Evolutionary conservation across 2,113 vertebrate species (phyloP), one percentile per base, ranked within the genome.

Genomic region (Mobula birostris): DNA sequence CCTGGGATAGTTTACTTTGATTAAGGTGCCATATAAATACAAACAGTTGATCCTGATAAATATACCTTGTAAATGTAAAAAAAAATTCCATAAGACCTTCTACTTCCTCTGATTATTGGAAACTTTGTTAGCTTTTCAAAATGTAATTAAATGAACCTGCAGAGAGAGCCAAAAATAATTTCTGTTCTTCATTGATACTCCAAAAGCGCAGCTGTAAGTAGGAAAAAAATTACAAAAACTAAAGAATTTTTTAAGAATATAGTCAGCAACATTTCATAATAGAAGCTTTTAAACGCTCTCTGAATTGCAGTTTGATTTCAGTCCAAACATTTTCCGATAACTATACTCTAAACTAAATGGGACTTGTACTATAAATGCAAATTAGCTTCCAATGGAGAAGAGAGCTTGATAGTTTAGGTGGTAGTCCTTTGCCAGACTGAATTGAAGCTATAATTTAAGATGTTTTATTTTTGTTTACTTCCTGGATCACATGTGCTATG

Each of bases 81-180:
- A n/a, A 63, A 9, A 63, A 29, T 87, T 87, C 29, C 29, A 32
- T 32, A 61, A 66, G 32, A 88, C 21, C 29, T 32, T n/a, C 29
- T n/a, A 19, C 29, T 0, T 36, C 66, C 3, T 12, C 61, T 90
- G 85, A 90, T 66, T 32, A n/a, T 14, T 68, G 61, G 85, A 90
- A 90, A 90, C 63, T 32, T 88, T 12, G 83, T 63, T 11, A 63
- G 11, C 29, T 17, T 88, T 90, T 90, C 85, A 90, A 90, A 66
- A 90, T 66, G 27, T 7, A 32, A n/a, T 68, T 66, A 32, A 36
- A 66, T 66, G 29, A 90, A 68, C 7, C 48, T 56, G 32, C 85
- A 90, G 61, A 7, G 61, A 29, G 83, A 24, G 85, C 85, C 85
- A 66, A 87, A 32, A 90, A 63, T 90, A 90, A 66, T 90, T 63